Percentiles rank a stretch among this genome's conserved stretches.
phyloP scores from a whole-genome alignment of 2,797 vertebrate species.

The Danio jaintianensis region DNA sequence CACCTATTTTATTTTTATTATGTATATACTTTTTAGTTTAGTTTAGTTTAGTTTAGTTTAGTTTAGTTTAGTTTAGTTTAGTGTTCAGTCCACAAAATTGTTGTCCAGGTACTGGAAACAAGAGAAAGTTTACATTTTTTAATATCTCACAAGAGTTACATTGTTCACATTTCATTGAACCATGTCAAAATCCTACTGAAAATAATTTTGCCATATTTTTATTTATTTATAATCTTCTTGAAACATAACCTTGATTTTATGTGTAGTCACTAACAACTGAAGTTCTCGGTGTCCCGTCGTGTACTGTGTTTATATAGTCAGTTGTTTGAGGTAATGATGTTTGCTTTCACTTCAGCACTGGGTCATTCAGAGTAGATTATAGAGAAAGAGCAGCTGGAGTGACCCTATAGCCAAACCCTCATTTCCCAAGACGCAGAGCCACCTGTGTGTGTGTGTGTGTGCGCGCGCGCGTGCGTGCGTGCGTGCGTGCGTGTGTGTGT shows the following conservation, averaged over 20 bases:
- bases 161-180: not conserved
- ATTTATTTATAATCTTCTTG: not conserved
- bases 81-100: not conserved
- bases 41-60: not conserved
- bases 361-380: not conserved
- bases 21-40: not conserved
- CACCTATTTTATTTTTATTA: no score
- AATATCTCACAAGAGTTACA: not conserved
- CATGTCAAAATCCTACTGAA: not conserved
- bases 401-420: not conserved
- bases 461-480: not conserved
- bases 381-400: slow-evolving; percentile 50
- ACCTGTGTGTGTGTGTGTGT: slow-evolving; percentile 44
- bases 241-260: not conserved
- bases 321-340: slow-evolving; percentile 32
- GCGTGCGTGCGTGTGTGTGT: not conserved
- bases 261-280: not conserved
- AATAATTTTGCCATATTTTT: not conserved
- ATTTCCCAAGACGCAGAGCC: slow-evolving; percentile 30
- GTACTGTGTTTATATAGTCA: not conserved
- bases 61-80: not conserved
- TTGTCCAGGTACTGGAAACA: not conserved
- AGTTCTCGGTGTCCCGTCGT: not conserved
- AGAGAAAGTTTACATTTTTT: not conserved
- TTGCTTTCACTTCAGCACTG: slow-evolving; percentile 18